phyloP scores from a whole-genome alignment of 2,113 vertebrate genomes.

The Microcebus jonahi region DNA sequence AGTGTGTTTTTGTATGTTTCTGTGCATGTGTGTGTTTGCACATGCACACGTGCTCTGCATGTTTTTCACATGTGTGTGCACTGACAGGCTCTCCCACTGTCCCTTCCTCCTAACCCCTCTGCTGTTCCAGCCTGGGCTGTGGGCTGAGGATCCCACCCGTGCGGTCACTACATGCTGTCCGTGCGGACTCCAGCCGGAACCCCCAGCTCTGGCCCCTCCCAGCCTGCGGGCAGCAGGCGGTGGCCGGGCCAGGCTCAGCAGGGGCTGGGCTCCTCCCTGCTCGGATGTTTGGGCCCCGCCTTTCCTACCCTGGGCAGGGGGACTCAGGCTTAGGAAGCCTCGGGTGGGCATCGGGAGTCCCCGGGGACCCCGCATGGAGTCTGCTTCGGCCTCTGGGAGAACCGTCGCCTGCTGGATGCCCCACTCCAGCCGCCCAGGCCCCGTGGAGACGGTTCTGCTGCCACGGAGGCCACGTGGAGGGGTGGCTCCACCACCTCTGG shows the following conservation, averaged over 20 bases:
- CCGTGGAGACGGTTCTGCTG: too few species aligned
- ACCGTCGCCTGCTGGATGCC: accelerated
- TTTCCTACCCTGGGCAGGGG: too few species aligned
- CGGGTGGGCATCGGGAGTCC: not conserved
- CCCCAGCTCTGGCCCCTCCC: not conserved
- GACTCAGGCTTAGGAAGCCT: not conserved
- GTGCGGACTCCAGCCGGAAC: too few species aligned
- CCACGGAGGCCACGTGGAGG: not conserved
- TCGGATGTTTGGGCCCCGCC: too few species aligned
- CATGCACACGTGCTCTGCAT: too few species aligned
- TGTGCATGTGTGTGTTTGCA: too few species aligned
- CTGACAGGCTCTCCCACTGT: not conserved
- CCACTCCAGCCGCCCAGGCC: not conserved
- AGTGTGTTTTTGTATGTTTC: too few species aligned
- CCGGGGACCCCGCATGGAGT: not conserved
- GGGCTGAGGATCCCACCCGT: too few species aligned
- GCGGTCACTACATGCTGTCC: too few species aligned
- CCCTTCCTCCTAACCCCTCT: not conserved
- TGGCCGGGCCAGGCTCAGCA: not conserved
- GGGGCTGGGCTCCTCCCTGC: not conserved
- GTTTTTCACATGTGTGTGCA: not conserved
- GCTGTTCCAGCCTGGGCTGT: too few species aligned
- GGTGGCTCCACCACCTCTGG: too few species aligned
- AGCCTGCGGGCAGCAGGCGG: not conserved
- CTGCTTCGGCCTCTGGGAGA: not conserved